Base-by-base conservation (phyloP, 2,888 invertebrate genomes). In the Abrostola tripartita region DNA sequence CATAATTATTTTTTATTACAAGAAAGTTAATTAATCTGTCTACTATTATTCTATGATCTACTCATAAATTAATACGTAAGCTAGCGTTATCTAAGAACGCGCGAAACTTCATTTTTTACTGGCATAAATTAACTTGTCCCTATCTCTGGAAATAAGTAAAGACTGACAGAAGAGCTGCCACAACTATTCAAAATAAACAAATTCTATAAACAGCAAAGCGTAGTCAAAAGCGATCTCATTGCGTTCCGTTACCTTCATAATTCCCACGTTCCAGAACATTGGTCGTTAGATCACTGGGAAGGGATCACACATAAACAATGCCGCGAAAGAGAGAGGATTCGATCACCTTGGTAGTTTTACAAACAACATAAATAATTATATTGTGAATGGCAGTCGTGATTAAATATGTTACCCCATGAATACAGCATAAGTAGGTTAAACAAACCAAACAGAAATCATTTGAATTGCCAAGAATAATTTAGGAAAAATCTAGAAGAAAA, bases 301-400 rank as follows among this genome's bases (percentile, higher is more conserved):
- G 58, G 57, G 64, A 56, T 65, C 58, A 63, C 68, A 64, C 58
- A 65, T 74, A 72, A 78, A 75, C 77, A 76, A 74, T 61, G 61
- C 56, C n/a, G 9, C 47, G 35, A 61, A 78, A 76, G 75, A 78
- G 76, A 76, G 76, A 78, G 78, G 76, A 69, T 76, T 74, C 68
- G 68, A 65, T 74, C 69, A 78, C 78, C 76, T 76, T 76, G 78
- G 61, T 60, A 58, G 58, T 69, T 75, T 74, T 69, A 75, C 62
- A 62, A 65, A 69, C 60, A 62, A 72, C 72, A 72, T 78, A 35
- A 77, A 78, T 77, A 65, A 74, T 64, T 71, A 64, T 66, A 50
- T 55, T 69, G 72, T 66, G 65, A 42, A 52, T 61, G 50, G 47
- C 49, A 50, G 47, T 72, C 72, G 78, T 72, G 65, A 73, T 70